Evolutionary conservation across 2,797 vertebrate genomes (phyloP), one percentile per base, ranked within the genome.

Genomic region (Tenualosa thibaudeaui): DNA sequence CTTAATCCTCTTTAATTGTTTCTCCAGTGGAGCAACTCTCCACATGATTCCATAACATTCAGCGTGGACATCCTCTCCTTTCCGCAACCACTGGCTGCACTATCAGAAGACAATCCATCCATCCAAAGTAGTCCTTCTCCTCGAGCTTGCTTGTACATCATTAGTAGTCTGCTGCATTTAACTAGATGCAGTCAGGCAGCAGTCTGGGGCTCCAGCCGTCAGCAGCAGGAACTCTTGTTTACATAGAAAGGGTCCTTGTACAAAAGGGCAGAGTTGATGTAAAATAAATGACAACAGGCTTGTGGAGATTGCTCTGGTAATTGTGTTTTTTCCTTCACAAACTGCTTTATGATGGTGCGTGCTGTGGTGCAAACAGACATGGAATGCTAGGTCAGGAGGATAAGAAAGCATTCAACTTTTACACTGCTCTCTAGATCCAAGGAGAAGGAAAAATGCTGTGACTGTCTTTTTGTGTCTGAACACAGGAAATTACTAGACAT

Each of bases 1-100:
- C 84, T 83, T 87, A 85, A 90, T 86, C 88, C 85, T 85, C 75
- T 43, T 81, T 89, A 86, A 90, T 88, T 88, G 71, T 84, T 88
- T 86, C 83, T 86, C 83, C 83, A 85, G 83, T 81, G 81, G 65
- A 89, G 65, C 62, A 82, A 56, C 75, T 84, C 83, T 78, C 49
- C 84, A 83, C 78, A 84, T 81, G 84, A 81, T 86, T 88, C 65
- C 81, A 68, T 51, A 81, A 83, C 82, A 82, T 83, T 86, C 58
- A 84, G 50, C 8, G 81, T 56, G 26, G 85, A 84, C 78, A 53
- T 62, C 51, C 81, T 85, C 40, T n/a, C 65, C 62, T 62, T 86
- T 31, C n/a, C 68, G 15, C 7, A 43, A 75, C 31, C 68, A 75
- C 68, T 43, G 62, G 62, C 62, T 68, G 68, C 0, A 6, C 19